Evolutionary conservation across 2,113 vertebrate species (phyloP).

Genomic region (Atherinomorus stipes): DNA sequence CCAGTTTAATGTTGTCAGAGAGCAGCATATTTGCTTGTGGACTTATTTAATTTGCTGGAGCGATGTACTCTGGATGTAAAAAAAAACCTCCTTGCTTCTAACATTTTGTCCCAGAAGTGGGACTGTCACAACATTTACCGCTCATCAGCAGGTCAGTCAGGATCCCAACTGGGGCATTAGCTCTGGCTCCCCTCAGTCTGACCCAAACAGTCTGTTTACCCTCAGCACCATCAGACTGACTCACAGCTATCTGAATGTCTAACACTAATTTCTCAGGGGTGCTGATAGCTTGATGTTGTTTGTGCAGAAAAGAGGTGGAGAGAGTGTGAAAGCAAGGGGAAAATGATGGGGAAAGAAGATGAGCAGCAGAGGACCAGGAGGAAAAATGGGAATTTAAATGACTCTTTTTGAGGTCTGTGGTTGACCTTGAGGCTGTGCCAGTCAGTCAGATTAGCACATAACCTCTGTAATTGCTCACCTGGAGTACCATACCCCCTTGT

Average conservation of each 20-base stretch:
- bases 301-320: constrained; percentile 1
- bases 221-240: constrained; percentile 22
- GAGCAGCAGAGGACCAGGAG: constrained; percentile 17
- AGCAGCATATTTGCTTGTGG: not conserved
- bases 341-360: constrained; percentile 15
- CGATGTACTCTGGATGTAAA: not conserved
- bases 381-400: constrained; percentile 32
- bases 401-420: constrained; percentile 38
- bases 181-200: constrained; percentile 45
- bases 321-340: constrained; percentile 18
- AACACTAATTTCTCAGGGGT: constrained; percentile 15
- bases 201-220: constrained; percentile 29
- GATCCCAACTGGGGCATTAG: constrained; percentile 10
- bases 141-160: constrained; percentile 21
- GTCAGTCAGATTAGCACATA: constrained; percentile 70
- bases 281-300: not conserved
- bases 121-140: constrained; percentile 21
- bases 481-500: constrained; percentile 64
- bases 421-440: constrained; percentile 68
- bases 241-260: constrained; percentile 44
- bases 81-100: constrained; percentile 1
- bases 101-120: not conserved
- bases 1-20: not conserved
- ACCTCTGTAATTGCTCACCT: constrained; percentile 78
- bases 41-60: constrained; percentile 6